Evolutionary conservation across 2,797 vertebrate genomes (phyloP).

Genomic region (Lacerta bilineata): DNA sequence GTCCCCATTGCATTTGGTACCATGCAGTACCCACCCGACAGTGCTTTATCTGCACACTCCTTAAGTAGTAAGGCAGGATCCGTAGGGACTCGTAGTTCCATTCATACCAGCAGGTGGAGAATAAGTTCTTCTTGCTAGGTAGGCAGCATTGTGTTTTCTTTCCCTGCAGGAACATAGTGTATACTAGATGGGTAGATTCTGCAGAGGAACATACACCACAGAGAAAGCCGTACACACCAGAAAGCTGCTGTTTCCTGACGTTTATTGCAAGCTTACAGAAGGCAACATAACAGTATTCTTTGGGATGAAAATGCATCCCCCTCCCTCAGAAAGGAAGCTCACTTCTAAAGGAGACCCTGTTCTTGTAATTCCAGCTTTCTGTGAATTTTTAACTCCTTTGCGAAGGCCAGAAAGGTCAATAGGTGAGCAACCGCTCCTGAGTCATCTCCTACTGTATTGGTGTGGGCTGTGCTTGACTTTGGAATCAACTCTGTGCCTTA

Average conservation of each 20-base stretch:
- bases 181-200: not conserved
- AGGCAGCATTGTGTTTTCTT: not conserved
- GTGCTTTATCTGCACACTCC: too few species aligned
- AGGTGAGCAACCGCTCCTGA: not conserved
- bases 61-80: not conserved
- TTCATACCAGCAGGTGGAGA: not conserved
- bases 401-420: not conserved
- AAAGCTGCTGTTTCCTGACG: not conserved
- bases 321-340: slow-evolving; percentile 3
- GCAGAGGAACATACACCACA: not conserved
- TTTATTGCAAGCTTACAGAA: not conserved
- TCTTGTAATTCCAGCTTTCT: slow-evolving; percentile 9
- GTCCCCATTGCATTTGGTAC: not conserved
- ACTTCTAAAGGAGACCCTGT: not conserved
- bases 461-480: slow-evolving; percentile 54
- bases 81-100: not conserved
- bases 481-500: slow-evolving; percentile 82
- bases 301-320: not conserved
- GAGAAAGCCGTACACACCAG: not conserved
- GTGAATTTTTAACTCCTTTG: not conserved
- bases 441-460: slow-evolving; percentile 10
- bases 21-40: too few species aligned
- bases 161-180: not conserved
- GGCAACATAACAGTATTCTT: not conserved
- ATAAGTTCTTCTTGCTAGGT: accelerated